Percentiles rank a stretch among this genome's conserved stretches.
Conservation (phyloP, 2,113 vertebrate species). For the Nesogale talazaci region DNA sequence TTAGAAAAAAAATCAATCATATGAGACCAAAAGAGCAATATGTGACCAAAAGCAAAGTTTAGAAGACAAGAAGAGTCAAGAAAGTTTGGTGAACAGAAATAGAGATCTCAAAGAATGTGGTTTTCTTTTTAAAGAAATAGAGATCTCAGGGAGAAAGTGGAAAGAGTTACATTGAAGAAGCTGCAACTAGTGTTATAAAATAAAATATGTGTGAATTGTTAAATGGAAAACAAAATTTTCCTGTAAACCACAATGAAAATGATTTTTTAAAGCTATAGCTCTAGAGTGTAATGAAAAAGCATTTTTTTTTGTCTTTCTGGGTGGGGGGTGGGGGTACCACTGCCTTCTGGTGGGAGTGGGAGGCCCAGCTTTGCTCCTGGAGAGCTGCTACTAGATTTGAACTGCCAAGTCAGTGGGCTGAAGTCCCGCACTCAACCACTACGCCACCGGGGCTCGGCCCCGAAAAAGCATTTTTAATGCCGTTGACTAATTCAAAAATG, state of each 20-base stretch:
- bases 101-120: neutral
- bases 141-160: neutral
- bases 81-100: neutral
- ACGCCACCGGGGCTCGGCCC: too few species aligned
- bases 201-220: neutral
- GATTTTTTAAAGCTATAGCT: neutral
- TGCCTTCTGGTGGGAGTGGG: too few species aligned
- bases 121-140: too few species aligned
- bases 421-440: too few species aligned
- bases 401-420: too few species aligned
- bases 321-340: too few species aligned
- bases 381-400: too few species aligned
- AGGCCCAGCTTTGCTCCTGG: too few species aligned
- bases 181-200: neutral
- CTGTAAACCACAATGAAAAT: neutral
- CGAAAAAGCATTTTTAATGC: neutral
- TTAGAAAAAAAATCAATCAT: neutral
- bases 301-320: neutral
- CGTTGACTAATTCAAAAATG: neutral
- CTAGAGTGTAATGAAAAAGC: neutral
- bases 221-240: neutral
- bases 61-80: neutral
- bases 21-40: neutral
- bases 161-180: neutral
- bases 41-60: neutral